Conservation (phyloP, 2,797 vertebrate genomes). For the Anguilla anguilla region DNA sequence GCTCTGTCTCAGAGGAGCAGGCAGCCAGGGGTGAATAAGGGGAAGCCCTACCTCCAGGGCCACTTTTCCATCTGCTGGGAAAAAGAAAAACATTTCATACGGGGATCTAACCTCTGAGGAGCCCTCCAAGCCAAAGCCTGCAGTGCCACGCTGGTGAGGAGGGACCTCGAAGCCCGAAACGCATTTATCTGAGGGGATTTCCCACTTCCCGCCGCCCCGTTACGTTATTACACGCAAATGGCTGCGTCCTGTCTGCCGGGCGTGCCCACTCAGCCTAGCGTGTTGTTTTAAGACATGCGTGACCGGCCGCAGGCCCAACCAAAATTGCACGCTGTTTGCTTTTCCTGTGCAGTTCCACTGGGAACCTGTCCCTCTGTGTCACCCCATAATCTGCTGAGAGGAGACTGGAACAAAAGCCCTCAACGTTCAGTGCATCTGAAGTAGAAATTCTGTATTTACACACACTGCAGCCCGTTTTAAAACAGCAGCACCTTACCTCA, state of each 20-base stretch:
- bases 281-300: constrained; percentile 3
- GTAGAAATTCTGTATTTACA: neutral
- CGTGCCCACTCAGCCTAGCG: neutral
- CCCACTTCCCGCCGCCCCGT: neutral
- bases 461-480: neutral
- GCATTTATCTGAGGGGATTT: neutral
- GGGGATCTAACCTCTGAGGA: neutral
- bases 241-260: neutral
- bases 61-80: constrained; percentile 29
- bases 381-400: neutral
- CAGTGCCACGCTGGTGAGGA: neutral
- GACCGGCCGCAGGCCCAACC: neutral
- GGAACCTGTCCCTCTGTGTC: neutral
- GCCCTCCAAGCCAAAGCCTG: neutral
- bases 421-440: neutral
- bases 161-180: neutral
- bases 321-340: neutral
- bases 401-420: neutral
- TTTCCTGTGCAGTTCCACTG: neutral
- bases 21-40: constrained; percentile 17
- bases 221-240: constrained; percentile 1
- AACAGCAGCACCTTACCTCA: neutral
- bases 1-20: constrained; percentile 1
- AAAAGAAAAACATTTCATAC: neutral
- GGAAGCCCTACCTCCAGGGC: constrained; percentile 39